Evolutionary conservation across 2,113 vertebrate genomes (phyloP).

Genomic region (Panthera uncia): DNA sequence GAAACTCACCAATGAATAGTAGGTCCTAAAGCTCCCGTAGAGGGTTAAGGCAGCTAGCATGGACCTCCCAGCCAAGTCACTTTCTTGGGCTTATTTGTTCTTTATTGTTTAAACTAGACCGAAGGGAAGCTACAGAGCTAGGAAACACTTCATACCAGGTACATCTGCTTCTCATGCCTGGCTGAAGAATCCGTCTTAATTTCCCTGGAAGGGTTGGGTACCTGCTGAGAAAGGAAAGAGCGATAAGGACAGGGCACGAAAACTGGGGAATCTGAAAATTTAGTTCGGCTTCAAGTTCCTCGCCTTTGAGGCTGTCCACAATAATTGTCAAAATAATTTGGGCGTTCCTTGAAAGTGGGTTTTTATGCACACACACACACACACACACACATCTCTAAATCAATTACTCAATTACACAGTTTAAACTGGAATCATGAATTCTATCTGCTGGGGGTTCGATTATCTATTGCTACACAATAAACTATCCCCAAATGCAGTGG

Average conservation of each 20-base stretch:
- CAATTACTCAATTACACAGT: not conserved
- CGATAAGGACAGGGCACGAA: not conserved
- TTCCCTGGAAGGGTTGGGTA: not conserved
- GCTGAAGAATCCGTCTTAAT: no score
- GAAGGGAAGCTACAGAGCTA: not conserved
- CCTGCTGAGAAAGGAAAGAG: not conserved
- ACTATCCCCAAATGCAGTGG: not conserved
- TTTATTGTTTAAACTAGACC: not conserved
- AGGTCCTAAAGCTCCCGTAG: not conserved
- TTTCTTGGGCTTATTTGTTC: no score
- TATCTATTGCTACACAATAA: not conserved
- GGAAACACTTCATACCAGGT: not conserved
- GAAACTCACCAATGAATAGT: not conserved
- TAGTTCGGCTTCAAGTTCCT: not conserved
- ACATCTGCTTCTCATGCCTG: not conserved
- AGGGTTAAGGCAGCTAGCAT: not conserved
- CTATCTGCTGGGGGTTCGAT: not conserved
- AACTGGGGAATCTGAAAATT: not conserved
- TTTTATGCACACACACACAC: not conserved
- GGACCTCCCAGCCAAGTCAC: not conserved
- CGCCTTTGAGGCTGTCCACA: not conserved
- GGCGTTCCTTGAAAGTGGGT: not conserved
- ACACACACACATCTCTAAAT: not conserved
- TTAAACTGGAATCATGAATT: not conserved
- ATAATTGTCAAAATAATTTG: not conserved